phyloP scores from a whole-genome alignment of 2,888 invertebrate genomes.

The Asteroscopus sphinx region DNA sequence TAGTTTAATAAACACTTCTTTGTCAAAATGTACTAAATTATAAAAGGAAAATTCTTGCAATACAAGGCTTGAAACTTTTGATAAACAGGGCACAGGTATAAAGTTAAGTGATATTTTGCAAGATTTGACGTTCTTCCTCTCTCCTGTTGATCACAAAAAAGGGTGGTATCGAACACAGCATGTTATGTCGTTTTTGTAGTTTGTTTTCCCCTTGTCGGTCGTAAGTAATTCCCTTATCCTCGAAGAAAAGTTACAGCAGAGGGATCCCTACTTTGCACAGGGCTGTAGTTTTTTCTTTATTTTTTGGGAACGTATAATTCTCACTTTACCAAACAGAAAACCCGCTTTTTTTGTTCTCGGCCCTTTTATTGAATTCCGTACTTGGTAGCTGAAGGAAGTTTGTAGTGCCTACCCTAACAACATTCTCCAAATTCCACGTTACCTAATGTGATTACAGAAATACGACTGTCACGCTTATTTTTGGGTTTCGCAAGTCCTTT shows the following conservation, averaged over 20 bases:
- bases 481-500: constrained; percentile 59
- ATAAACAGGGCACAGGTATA: constrained; percentile 8
- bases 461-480: constrained; percentile 61
- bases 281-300: constrained; percentile 70
- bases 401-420: constrained; percentile 74
- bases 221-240: constrained; percentile 82
- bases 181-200: constrained; percentile 79
- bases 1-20: too few relatives aligned
- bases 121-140: constrained; percentile 34
- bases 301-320: constrained; percentile 82
- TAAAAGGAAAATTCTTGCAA: too few relatives aligned
- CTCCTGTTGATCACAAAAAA: constrained; percentile 57
- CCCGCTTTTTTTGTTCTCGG: constrained; percentile 71
- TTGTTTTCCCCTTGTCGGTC: constrained; percentile 81
- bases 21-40: too few relatives aligned
- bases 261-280: constrained; percentile 77
- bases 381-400: constrained; percentile 76
- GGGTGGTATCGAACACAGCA: constrained; percentile 72
- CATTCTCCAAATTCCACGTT: constrained; percentile 75
- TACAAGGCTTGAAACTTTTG: too few relatives aligned
- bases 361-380: constrained; percentile 86
- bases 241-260: constrained; percentile 78
- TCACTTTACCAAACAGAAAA: constrained; percentile 80
- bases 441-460: constrained; percentile 73
- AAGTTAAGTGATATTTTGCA: constrained; percentile 28